These are phyloP conservation scores for Formicarius rufipectus DNA, from an alignment of 2,113 vertebrate genomes.

Conservation along the genomic window DNA sequence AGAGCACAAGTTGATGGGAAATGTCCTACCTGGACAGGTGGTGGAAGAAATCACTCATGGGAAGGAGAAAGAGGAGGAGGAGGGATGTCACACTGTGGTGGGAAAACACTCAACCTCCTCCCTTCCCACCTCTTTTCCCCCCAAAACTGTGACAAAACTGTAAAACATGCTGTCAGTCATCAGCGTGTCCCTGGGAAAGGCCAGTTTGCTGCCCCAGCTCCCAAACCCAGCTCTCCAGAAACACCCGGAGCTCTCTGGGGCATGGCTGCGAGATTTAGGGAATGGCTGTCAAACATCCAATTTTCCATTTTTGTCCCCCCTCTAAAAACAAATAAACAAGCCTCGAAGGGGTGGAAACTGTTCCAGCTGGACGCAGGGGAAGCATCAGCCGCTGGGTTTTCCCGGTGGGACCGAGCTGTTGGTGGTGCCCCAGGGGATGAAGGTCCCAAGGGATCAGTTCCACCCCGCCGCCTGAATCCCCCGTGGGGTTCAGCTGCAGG, in stretches of 20 bases:
- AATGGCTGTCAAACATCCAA: background rate
- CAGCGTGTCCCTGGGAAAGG: background rate
- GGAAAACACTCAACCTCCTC: background rate
- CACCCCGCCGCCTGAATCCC: background rate
- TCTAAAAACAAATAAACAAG: background rate
- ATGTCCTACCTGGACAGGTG: background rate
- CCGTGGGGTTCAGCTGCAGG: background rate
- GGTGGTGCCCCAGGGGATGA: rapidly evolving
- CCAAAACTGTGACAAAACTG: background rate
- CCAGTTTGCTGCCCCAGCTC: background rate
- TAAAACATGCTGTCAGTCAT: background rate
- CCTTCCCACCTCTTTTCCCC: background rate
- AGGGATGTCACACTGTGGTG: background rate
- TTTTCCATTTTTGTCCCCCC: background rate
- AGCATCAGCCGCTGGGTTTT: background rate
- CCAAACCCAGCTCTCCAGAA: background rate
- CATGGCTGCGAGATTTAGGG: rapidly evolving
- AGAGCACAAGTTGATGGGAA: rapidly evolving
- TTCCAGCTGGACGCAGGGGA: background rate
- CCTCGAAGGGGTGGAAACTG: background rate
- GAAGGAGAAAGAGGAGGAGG: background rate
- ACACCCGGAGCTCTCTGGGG: rapidly evolving
- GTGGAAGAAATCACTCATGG: background rate
- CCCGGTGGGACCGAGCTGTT: rapidly evolving
- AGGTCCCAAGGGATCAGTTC: background rate